Conservation (phyloP, 2,797 vertebrate genomes). For the Perodicticus potto region DNA sequence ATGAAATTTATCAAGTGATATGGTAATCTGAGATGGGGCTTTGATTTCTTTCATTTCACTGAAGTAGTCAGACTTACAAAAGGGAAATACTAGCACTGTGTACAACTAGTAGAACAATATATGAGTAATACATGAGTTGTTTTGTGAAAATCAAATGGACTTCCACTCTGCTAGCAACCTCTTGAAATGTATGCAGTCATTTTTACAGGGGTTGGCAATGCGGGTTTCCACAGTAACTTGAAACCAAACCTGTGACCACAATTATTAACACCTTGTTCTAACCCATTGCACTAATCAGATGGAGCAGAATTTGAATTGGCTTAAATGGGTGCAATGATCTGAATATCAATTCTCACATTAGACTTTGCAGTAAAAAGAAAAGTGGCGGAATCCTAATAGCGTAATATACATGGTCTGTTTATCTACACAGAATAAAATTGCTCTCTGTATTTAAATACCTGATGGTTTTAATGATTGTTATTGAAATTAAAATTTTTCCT, state of each 20-base stretch:
- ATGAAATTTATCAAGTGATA: background rate
- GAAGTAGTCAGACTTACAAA: constrained; percentile 3
- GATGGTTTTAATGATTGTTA: constrained; percentile 30
- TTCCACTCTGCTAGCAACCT: background rate
- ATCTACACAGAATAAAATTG: background rate
- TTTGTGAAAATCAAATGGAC: background rate
- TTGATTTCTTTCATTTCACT: background rate
- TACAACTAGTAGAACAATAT: background rate
- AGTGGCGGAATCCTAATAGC: background rate
- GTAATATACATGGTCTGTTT: background rate
- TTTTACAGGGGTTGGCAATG: background rate
- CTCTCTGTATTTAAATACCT: constrained; percentile 50
- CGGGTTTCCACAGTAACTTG: background rate
- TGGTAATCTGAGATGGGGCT: background rate
- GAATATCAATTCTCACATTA: constrained; percentile 29
- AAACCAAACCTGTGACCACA: background rate
- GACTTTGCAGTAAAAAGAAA: background rate
- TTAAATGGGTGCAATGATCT: background rate
- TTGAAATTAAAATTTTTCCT: background rate
- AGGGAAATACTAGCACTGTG: background rate
- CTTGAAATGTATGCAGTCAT: background rate
- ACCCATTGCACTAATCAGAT: background rate
- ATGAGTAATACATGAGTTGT: background rate
- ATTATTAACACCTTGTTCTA: constrained; percentile 30
- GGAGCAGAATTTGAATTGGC: background rate